phyloP scores from a whole-genome alignment of 1,140 invertebrate genomes.

The Spodoptera frugiperda region DNA sequence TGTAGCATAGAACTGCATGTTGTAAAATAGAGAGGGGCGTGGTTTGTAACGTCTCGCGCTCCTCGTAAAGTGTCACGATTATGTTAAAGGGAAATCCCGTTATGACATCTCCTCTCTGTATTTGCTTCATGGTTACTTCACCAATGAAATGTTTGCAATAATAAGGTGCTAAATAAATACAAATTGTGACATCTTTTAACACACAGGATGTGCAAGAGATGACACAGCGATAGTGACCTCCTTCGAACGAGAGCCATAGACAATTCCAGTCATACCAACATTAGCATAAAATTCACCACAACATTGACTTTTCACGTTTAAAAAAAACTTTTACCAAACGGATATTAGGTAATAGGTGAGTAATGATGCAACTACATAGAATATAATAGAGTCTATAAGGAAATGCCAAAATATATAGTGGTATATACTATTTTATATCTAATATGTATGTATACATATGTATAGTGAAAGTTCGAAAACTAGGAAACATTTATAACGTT shows the following conservation, averaged over 20 bases:
- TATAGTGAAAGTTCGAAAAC: not conserved
- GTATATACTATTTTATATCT: not conserved
- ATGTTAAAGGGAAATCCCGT: too few relatives aligned
- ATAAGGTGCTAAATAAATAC: too few relatives aligned
- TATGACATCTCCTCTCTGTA: too few relatives aligned
- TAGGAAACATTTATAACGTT: too few relatives aligned
- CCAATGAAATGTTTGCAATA: too few relatives aligned
- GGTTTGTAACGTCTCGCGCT: too few relatives aligned
- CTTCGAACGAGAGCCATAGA: not conserved
- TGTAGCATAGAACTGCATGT: too few relatives aligned
- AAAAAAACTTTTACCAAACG: conserved; percentile 17
- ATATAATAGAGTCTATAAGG: not conserved
- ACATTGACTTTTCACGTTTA: not conserved
- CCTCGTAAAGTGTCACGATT: too few relatives aligned
- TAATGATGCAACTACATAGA: not conserved
- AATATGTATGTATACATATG: not conserved
- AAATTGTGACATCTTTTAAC: too few relatives aligned
- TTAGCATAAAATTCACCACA: conserved; percentile 12
- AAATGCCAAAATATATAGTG: conserved; percentile 2
- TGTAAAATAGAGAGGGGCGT: too few relatives aligned
- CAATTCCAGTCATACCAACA: conserved; percentile 4
- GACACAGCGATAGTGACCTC: not conserved
- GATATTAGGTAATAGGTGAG: conserved; percentile 7
- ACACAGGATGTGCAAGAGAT: conserved; percentile 1
- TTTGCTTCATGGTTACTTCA: too few relatives aligned